Evolutionary conservation across 1,140 invertebrate genomes (phyloP), one percentile per base, ranked within the genome.

Genomic region (Heliothis virescens): DNA sequence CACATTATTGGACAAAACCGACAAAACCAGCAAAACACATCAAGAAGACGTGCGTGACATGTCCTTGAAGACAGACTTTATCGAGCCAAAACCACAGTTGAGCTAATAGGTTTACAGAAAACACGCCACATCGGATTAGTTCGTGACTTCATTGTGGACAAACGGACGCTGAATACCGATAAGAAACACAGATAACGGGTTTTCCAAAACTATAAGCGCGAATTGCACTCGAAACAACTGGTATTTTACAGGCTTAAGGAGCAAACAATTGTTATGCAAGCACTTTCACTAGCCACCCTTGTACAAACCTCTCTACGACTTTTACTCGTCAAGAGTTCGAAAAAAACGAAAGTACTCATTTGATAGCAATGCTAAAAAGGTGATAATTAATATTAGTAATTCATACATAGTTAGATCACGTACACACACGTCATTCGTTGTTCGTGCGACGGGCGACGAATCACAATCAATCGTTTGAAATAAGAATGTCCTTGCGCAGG

Each of bases 401-500:
- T 79, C 75, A 72, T 67, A 71, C 48, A 13, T 29, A 79, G 73
- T 81, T 81, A 52, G 41, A 67, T 65, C 75, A 80, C 80, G 84
- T 80, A 69, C 50, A 10, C 12, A 52, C 50, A 55, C 13, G 57
- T 73, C 52, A 41, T 53, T 69, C 62, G 62, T 12, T 79, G 62
- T 76, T 59, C 26, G 67, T 34, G 53, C 73, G 62, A 76, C 84
- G 76, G 29, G 52, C 48, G 50, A 67, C 59, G 85, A 85, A 87
- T 88, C 76, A 79, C 79, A 84, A 87, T 85, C 82, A 72, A 71
- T 63, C 67, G 72, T 81, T 82, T 76, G 41, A 72, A 81, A 75
- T 83, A 41, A 79, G 69, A 88, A 87, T 88, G 88, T 91, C 89
- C 89, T 92, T 91, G 91, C 87, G 86, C 85, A 75, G 83, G 81